A percentile compares a stretch with the other conserved stretches of the same genome.
These are phyloP conservation scores for Drosophila mettleri DNA, from an alignment of 2,888 invertebrate genomes.

Conservation along the genomic window DNA sequence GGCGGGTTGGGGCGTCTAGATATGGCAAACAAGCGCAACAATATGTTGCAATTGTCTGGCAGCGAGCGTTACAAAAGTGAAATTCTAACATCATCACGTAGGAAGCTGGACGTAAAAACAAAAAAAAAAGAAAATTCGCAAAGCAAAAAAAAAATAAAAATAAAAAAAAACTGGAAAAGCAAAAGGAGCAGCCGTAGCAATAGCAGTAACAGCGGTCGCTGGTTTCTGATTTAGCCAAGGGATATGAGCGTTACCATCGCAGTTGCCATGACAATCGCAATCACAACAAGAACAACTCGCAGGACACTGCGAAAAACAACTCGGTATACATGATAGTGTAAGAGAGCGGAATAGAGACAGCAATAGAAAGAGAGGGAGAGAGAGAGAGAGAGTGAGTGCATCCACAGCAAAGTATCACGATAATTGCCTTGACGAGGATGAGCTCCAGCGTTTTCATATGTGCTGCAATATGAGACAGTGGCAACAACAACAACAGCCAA, in stretches of 20 bases:
- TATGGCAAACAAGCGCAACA: conserved; percentile 57
- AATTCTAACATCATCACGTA: conserved; percentile 69
- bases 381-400: conserved; percentile 17
- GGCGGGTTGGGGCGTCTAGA: neutral
- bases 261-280: conserved; percentile 74
- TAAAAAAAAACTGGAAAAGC: conserved; percentile 18
- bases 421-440: conserved; percentile 63
- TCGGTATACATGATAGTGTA: conserved; percentile 4
- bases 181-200: conserved; percentile 14
- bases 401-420: conserved; percentile 46
- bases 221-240: conserved; percentile 58
- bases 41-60: conserved; percentile 69
- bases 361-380: neutral
- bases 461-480: conserved; percentile 31
- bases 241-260: conserved; percentile 58
- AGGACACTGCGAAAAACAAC: conserved; percentile 42
- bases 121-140: conserved; percentile 1
- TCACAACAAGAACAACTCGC: conserved; percentile 53
- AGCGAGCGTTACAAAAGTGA: conserved; percentile 63
- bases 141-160: conserved; percentile 21
- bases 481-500: neutral
- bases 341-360: neutral
- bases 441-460: conserved; percentile 32
- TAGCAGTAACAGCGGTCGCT: conserved; percentile 25
- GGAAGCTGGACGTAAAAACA: conserved; percentile 26